Evolutionary conservation across 2,888 invertebrate species (phyloP), one percentile per base, ranked within the genome.

Genomic region (Acronicta aceris): DNA sequence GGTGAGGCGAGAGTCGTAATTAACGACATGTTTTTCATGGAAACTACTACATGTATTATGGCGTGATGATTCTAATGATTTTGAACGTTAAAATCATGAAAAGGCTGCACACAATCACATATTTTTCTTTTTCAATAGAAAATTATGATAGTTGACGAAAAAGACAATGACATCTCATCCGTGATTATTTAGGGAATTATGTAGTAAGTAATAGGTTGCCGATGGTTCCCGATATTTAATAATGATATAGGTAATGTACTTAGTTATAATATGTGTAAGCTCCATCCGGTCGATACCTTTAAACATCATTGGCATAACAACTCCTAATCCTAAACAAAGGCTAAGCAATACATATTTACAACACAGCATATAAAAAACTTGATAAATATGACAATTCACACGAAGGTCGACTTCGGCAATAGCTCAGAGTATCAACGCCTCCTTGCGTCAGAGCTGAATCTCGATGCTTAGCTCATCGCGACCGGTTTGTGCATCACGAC

Each of bases 401-500:
- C 47, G 74, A 70, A 73, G 70, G 70, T 68, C 69, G 45, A 13
- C 56, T 61, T 60, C 55, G 51, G 59, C 59, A 74, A 71, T 65
- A 71, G 50, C 47, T 69, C 69, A 30, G 50, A 59, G 60, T 41
- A 45, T 58, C 62, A 69, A 45, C 53, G 66, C 55, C 67, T 63
- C 55, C 70, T 78, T 81, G 79, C 79, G 74, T 81, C 80, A 76
- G 62, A 60, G 45, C 38, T 65, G 61, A 51, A 65, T 66, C 59
- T 64, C 16, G 46, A 25, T 51, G 73, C 70, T 81, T 70, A 79
- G 81, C 70, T 80, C 81, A 81, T 73, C 76, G 59, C n/a, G 57
- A 75, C 81, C 81, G 75, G 78, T 81, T 76, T 62, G 52, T 69
- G 65, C 65, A 62, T 60, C 59, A 67, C 59, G 71, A 65, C 70